A percentile compares a stretch with the other conserved stretches of the same genome.
phyloP scores from a whole-genome alignment of 2,113 vertebrate genomes.

The Syrrhaptes paradoxus region DNA sequence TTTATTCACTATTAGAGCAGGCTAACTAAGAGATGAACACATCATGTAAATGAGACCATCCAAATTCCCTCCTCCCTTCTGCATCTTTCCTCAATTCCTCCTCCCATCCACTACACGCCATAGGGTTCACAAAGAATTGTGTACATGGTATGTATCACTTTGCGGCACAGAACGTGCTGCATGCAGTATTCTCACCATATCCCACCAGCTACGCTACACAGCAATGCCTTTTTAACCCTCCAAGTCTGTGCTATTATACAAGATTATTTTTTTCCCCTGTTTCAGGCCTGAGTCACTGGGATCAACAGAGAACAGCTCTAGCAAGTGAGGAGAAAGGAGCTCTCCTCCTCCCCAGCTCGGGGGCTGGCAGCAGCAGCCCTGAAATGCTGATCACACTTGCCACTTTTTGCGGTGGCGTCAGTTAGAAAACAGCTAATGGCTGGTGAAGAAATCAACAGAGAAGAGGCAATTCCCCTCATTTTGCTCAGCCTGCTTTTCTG shows the following conservation, averaged over 20 bases:
- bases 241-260: not conserved
- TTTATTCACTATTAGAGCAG: not conserved
- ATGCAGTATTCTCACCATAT: not conserved
- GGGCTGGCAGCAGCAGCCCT: slow-evolving; percentile 27
- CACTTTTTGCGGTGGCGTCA: slow-evolving; percentile 33
- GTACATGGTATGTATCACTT: not conserved
- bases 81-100: not conserved
- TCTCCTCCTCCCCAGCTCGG: not conserved
- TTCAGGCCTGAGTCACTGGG: not conserved
- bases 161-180: not conserved
- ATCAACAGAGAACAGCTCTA: not conserved
- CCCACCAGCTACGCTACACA: not conserved
- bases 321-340: not conserved
- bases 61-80: not conserved
- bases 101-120: not conserved
- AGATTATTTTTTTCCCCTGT: not conserved
- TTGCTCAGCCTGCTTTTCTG: slow-evolving; percentile 29
- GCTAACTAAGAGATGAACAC: not conserved
- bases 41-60: not conserved
- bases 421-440: slow-evolving; percentile 54
- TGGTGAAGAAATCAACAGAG: slow-evolving; percentile 6
- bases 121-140: not conserved
- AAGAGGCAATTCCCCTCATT: slow-evolving; percentile 1
- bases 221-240: not conserved
- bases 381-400: not conserved